These are phyloP conservation scores for Apostichopus californicus DNA, from an alignment of 35 echinoderm and acorn worm genomes.

Conservation along the genomic window DNA sequence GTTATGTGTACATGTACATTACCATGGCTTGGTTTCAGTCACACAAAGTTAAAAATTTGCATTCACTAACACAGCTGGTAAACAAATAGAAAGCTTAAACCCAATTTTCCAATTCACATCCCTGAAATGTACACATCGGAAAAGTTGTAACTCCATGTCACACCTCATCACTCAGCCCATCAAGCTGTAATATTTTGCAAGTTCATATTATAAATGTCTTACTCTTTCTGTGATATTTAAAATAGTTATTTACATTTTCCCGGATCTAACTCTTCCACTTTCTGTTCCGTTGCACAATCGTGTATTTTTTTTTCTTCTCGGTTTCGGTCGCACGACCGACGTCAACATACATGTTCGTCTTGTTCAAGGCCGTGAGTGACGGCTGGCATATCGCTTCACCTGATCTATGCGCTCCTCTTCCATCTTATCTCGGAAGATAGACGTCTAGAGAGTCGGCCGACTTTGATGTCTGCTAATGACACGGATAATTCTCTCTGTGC, in stretches of 20 bases:
- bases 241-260: background rate
- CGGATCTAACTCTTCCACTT: background rate
- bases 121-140: too few species aligned
- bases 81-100: too few species aligned
- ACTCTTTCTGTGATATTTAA: background rate
- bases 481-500: background rate
- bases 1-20: too few species aligned
- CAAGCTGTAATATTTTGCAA: background rate
- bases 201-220: background rate
- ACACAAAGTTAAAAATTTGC: too few species aligned
- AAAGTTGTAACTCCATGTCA: too few species aligned
- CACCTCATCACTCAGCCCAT: background rate
- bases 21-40: too few species aligned
- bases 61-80: too few species aligned
- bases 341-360: too few species aligned
- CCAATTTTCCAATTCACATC: too few species aligned
- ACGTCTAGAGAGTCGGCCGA: background rate
- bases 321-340: background rate
- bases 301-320: background rate
- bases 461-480: slow-evolving; percentile 13
- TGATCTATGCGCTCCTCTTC: background rate
- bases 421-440: background rate
- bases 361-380: background rate
- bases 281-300: background rate
- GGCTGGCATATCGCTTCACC: background rate